phyloP scores from a whole-genome alignment of 2,797 vertebrate species.

The Rachycentron canadum region DNA sequence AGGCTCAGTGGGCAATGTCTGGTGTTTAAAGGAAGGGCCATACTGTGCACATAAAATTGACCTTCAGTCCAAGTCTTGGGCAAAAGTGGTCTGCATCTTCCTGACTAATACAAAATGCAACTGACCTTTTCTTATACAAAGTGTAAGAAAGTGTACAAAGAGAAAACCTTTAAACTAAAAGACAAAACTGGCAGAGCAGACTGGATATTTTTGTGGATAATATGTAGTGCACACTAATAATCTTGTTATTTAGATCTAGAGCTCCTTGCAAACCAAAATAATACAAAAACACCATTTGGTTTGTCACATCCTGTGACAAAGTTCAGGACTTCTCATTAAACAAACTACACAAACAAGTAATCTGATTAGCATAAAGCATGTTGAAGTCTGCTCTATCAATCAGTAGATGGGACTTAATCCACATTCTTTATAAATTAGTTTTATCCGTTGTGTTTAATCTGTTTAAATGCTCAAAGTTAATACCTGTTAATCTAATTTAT shows the following conservation, averaged over 20 bases:
- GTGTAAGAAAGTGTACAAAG: too few relatives aligned
- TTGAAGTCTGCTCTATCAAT: constrained; percentile 67
- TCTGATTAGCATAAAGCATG: constrained; percentile 72
- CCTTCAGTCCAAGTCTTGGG: constrained; percentile 28
- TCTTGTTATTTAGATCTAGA: constrained; percentile 4
- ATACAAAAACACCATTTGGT: constrained; percentile 19
- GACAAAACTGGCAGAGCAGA: constrained; percentile 1
- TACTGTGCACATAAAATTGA: constrained; percentile 50
- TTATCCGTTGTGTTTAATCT: constrained; percentile 71
- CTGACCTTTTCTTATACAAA: constrained; percentile 27
- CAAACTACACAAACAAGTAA: constrained; percentile 68
- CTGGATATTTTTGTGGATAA: neutral
- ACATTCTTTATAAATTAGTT: constrained; percentile 63
- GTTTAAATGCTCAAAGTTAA: constrained; percentile 68
- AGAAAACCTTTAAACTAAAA: constrained; percentile 6
- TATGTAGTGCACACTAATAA: neutral
- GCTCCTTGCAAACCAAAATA: constrained; percentile 30
- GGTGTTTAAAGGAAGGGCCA: constrained; percentile 41
- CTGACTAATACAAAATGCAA: constrained; percentile 28
- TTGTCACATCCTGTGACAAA: constrained; percentile 37
- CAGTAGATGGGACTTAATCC: constrained; percentile 71
- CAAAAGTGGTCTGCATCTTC: constrained; percentile 45
- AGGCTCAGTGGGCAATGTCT: constrained; percentile 56
- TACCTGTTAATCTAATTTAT: constrained; percentile 63
- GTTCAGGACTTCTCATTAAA: constrained; percentile 32